A percentile compares a stretch with the other conserved stretches of the same genome.
These are phyloP conservation scores for Brienomyrus brachyistius DNA, from an alignment of 2,113 vertebrate species.

Conservation along the genomic window DNA sequence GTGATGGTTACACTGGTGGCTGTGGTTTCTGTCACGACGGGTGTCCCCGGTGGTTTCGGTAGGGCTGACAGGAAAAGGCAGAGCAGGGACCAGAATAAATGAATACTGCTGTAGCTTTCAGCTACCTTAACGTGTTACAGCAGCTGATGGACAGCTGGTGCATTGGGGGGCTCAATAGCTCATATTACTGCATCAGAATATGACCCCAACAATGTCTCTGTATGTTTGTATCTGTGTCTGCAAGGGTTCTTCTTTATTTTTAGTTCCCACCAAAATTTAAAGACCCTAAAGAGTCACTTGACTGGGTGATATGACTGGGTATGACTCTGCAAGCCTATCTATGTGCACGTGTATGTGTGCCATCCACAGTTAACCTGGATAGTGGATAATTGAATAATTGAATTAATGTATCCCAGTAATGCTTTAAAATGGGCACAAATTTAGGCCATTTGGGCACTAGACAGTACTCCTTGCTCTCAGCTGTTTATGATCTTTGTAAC, in stretches of 20 bases:
- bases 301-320: background rate
- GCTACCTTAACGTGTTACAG: background rate
- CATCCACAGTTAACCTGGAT: background rate
- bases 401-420: background rate
- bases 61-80: constrained; percentile 67
- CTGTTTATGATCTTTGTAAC: background rate
- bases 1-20: constrained; percentile 97
- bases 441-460: background rate
- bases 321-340: background rate
- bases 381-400: background rate
- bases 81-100: background rate
- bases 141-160: background rate
- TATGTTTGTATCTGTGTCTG: background rate
- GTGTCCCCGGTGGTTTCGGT: constrained; percentile 89
- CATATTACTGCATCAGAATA: background rate
- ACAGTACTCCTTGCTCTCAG: background rate
- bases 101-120: background rate
- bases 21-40: constrained; percentile 90
- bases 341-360: background rate
- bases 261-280: background rate
- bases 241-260: background rate
- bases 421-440: constrained; percentile 1
- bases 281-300: background rate
- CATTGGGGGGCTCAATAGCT: background rate
- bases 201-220: background rate